Base-by-base conservation (phyloP, 2,797 vertebrate genomes). In the Malurus splendens region DNA sequence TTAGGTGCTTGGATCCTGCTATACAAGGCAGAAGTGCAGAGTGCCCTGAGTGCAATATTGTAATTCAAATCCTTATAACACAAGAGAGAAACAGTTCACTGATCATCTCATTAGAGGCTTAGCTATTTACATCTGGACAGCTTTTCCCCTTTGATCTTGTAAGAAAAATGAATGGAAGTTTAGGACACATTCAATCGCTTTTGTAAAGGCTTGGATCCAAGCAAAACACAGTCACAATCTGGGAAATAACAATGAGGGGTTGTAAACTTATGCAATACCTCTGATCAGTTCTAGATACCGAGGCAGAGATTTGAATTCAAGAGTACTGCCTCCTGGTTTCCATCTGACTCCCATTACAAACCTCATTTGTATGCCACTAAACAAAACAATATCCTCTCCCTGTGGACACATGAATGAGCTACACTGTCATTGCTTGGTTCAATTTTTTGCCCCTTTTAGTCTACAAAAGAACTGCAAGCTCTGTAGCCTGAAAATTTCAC, bases 101-200 rank as follows among this genome's bases (percentile, higher is more conserved):
- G 85, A 81, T 89, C 67, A 22, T 70, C 82, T 93, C 70, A 56
- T 90, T 57, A 71, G 75, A 90, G 47, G 39, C 67, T 91, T 80
- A 93, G 93, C 87, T 95, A 54, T 93, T 96, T 91, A 66, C 73
- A 92, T 93, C 74, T 84, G 82, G 80, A 89, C 48, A 86, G 45
- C 55, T 87, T 93, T 30, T 77, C 70, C 45, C 86, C 93, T 96
- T 96, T 96, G 94, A 96, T 96, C 90, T 70, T 5, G 1, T 38
- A 86, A 81, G 81, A 87, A 87, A 93, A 82, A 91, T 18, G 41
- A 79, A 82, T 84, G 55, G 57, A 90, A 87, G 67, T 80, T 92
- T 76, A 77, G 45, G 42, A 44, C 30, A 45, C 19, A 28, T 89
- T 91, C 87, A 66, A 81, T 71, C 90, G 30, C 78, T 88, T 93